A percentile compares a stretch with the other conserved stretches of the same genome.
Conservation (phyloP, 2,113 vertebrate species). For the Danionella cerebrum region DNA sequence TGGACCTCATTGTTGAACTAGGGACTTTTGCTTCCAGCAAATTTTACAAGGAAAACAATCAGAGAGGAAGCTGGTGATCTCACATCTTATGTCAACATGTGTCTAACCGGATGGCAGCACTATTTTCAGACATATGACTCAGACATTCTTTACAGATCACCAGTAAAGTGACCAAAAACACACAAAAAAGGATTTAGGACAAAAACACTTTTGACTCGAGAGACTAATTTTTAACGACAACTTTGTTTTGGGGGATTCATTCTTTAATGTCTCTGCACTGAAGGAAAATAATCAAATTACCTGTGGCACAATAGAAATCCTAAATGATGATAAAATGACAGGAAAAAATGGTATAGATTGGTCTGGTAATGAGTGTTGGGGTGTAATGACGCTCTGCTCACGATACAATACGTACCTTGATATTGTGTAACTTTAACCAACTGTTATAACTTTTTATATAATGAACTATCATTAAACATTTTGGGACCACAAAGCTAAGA, state of each 20-base stretch:
- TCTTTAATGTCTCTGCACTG: neutral
- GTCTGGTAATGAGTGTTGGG: too few species aligned
- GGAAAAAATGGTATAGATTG: too few species aligned
- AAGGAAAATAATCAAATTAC: neutral
- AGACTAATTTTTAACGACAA: neutral
- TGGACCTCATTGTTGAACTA: neutral
- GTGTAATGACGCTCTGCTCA: too few species aligned
- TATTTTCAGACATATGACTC: slow-evolving; percentile 48
- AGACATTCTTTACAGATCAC: slow-evolving; percentile 41
- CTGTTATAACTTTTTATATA: too few species aligned
- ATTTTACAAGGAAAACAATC: slow-evolving; percentile 42
- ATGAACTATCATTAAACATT: too few species aligned
- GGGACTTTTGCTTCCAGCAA: slow-evolving; percentile 35
- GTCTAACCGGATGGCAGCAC: slow-evolving; percentile 48
- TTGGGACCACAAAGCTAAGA: too few species aligned
- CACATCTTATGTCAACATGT: slow-evolving; percentile 49
- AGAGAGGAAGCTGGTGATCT: slow-evolving; percentile 56
- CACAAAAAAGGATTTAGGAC: neutral
- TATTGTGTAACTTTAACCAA: too few species aligned
- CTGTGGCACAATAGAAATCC: neutral
- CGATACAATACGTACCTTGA: too few species aligned
- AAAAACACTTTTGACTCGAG: neutral
- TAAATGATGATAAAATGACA: neutral
- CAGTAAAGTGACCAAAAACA: slow-evolving; percentile 21
- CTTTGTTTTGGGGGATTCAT: neutral